Evolutionary conservation across 2,113 vertebrate genomes (phyloP), one percentile per base, ranked within the genome.

Genomic region (Etheostoma cragini): DNA sequence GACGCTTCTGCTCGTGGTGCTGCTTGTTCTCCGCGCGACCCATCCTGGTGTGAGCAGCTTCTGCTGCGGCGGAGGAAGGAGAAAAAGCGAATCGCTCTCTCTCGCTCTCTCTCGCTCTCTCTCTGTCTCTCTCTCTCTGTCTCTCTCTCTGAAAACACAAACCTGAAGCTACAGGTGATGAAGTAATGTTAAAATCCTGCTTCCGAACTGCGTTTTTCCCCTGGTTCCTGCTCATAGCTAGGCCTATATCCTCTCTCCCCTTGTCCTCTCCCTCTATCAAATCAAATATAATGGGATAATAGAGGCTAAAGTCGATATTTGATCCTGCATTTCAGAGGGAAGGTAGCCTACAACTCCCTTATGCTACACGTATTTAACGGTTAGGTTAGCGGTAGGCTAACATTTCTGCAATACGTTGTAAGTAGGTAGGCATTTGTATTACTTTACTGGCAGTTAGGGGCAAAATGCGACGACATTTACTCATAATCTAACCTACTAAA

Each of bases 81-180:
- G n/a, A n/a, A n/a, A n/a, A n/a, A n/a, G n/a, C n/a, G n/a, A n/a
- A n/a, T n/a, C n/a, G n/a, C n/a, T n/a, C n/a, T n/a, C 22, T 46
- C 49, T 49, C 52, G 57, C 54, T 24, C 53, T 49, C 38, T 60
- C 50, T 58, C 53, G 47, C 38, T 46, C 38, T 72, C 56, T 72
- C 15, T 58, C 54, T 46, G 3, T 26, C 54, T 57, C 53, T 35
- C 47, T 62, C 58, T 22, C 24, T 57, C 21, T 17, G 22, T 46
- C 52, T 57, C 53, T 57, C 35, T 47, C 42, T 72, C 24, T n/a
- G 17, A 54, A 54, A 58, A 8, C 60, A 42, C n/a, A 15, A 1
- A 33, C 33, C 46, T 67, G 75, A 22, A 84, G 76, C 82, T 61
- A 81, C 83, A 81, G 78, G 83, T 86, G 74, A 73, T 42, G n/a